Evolutionary conservation across 2,113 vertebrate genomes (phyloP).

Genomic region (Oriolus oriolus): DNA sequence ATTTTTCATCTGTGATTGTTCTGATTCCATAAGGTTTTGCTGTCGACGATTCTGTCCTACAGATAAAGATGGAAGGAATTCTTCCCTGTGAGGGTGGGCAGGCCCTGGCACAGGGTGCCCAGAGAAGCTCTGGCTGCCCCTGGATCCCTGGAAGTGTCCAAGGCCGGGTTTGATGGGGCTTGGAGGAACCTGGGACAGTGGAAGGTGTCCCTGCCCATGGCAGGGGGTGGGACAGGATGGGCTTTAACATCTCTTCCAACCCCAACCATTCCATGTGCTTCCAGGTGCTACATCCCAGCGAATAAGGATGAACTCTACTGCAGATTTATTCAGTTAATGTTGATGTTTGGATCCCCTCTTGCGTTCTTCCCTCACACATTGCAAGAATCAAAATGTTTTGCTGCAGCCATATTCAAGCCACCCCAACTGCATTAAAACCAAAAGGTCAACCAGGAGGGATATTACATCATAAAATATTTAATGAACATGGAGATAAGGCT

Average conservation of each 20-base stretch:
- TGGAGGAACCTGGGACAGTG: fast-evolving
- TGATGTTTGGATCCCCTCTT: not conserved
- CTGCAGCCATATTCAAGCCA: not conserved
- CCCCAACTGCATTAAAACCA: not conserved
- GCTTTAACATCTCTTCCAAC: not conserved
- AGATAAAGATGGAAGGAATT: not conserved
- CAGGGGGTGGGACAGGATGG: not conserved
- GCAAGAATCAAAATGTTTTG: not conserved
- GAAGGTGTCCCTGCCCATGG: not conserved
- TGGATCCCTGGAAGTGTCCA: not conserved
- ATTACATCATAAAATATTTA: not conserved
- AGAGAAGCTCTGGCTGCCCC: not conserved
- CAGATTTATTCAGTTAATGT: not conserved
- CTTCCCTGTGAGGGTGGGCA: fast-evolving
- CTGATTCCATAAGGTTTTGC: not conserved
- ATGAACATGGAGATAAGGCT: not conserved
- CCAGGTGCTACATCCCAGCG: not conserved
- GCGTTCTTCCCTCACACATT: not conserved
- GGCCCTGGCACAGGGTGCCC: not conserved
- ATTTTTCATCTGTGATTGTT: not conserved
- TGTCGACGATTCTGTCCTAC: not conserved
- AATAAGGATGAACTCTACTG: not conserved
- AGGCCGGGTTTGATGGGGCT: fast-evolving
- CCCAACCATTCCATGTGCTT: not conserved
- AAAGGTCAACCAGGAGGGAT: not conserved